These are phyloP conservation scores for Falco berigora DNA, from an alignment of 2,797 vertebrate genomes.

Conservation along the genomic window DNA sequence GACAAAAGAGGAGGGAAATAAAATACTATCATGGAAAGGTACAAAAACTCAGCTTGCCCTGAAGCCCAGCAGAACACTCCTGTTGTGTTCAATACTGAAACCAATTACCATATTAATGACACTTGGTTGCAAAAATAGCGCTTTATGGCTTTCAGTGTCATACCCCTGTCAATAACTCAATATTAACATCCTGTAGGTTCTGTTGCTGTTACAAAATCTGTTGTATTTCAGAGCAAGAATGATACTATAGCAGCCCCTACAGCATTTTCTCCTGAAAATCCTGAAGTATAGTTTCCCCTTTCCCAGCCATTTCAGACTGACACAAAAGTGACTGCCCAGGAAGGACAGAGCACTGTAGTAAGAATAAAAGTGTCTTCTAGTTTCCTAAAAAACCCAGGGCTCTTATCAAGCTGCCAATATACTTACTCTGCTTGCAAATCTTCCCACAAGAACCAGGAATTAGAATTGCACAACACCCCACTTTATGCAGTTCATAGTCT, in stretches of 20 bases:
- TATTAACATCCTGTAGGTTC: constrained; percentile 10
- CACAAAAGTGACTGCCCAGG: background rate
- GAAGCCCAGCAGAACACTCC: background rate
- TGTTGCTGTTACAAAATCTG: background rate
- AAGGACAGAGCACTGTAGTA: background rate
- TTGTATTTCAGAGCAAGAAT: background rate
- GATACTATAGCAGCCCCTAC: background rate
- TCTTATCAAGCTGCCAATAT: background rate
- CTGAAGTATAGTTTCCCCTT: background rate
- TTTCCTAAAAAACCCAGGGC: background rate
- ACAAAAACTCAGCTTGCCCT: background rate
- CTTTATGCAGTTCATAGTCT: background rate
- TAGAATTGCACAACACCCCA: background rate
- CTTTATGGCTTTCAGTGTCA: constrained; percentile 18
- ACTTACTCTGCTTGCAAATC: background rate
- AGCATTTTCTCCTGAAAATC: background rate
- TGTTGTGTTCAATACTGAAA: background rate
- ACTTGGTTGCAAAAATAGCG: constrained; percentile 17
- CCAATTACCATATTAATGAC: constrained; percentile 39
- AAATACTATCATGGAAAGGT: background rate
- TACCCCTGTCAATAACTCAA: constrained; percentile 15
- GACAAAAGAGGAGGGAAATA: background rate
- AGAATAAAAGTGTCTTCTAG: background rate
- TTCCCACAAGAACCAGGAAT: background rate
- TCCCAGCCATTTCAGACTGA: background rate